A percentile compares a stretch with the other conserved stretches of the same genome.
Evolutionary conservation across 2,888 invertebrate species (phyloP).

Genomic region (Smittia sp.): DNA sequence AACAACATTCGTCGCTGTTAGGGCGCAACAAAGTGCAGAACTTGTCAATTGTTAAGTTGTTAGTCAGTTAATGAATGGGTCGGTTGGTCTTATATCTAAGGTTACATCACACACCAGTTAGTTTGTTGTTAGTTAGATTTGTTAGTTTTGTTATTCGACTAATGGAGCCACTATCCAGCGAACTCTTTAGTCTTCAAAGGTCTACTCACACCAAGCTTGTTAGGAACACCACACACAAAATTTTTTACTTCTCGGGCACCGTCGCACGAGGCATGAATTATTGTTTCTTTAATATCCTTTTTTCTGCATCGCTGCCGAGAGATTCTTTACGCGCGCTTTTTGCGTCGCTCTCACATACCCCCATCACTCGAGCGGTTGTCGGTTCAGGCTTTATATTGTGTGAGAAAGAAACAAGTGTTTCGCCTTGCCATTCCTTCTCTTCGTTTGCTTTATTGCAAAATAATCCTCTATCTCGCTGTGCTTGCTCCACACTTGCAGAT

Average conservation of each 20-base stretch:
- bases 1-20: no score
- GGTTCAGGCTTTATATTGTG: constrained; percentile 12
- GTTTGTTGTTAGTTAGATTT: neutral
- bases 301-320: neutral
- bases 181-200: neutral
- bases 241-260: neutral
- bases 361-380: neutral
- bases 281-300: constrained; percentile 12
- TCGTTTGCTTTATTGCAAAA: constrained; percentile 34
- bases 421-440: constrained; percentile 2
- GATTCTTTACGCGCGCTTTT: neutral
- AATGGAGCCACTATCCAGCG: neutral
- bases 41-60: no score
- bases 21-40: no score
- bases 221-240: neutral
- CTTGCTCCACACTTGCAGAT: neutral
- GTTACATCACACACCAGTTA: neutral
- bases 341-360: neutral
- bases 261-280: neutral
- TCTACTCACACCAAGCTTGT: neutral
- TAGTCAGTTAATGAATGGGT: neutral
- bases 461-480: constrained; percentile 17
- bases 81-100: no score
- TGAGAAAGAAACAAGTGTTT: constrained; percentile 37
- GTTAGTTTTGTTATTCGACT: neutral